phyloP scores from a whole-genome alignment of 2,797 vertebrate species.

The Scarus forsteni region DNA sequence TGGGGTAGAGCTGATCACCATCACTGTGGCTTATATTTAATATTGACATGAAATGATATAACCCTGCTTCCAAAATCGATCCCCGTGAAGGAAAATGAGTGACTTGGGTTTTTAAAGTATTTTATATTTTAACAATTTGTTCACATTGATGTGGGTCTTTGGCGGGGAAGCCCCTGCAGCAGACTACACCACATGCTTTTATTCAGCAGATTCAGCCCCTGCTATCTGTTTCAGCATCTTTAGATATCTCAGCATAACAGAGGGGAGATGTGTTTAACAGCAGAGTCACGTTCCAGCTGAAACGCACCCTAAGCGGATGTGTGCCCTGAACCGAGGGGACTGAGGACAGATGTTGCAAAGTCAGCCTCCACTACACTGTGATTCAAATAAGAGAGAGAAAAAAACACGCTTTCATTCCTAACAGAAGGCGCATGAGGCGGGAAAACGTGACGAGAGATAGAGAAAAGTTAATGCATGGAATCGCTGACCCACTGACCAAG shows the following conservation, averaged over 20 bases:
- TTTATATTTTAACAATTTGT: no score
- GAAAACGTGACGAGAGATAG: conserved; percentile 79
- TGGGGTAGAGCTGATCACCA: no score
- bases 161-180: no score
- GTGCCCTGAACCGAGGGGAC: conserved; percentile 31
- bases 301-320: conserved; percentile 52
- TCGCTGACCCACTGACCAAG: conserved; percentile 88
- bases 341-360: conserved; percentile 63
- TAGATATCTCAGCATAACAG: background rate
- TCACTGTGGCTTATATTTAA: no score
- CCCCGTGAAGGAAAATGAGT: no score
- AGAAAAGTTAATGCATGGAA: conserved; percentile 66
- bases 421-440: conserved; percentile 68
- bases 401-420: conserved; percentile 4
- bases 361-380: conserved; percentile 32
- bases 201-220: no score
- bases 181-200: no score
- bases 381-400: conserved; percentile 4
- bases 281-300: conserved; percentile 63
- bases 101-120: no score
- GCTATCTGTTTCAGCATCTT: conserved; percentile 17
- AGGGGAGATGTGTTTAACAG: conserved; percentile 32
- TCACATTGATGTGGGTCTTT: no score
- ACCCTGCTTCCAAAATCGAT: no score
- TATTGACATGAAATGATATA: no score